Percentiles rank a stretch among this genome's conserved stretches.
Conservation (phyloP, 1,140 invertebrate species). For the Drosophila melanogaster region Release_6_plus_ISO1_MT NT_033777.3:9837501-9838000, state of each 20-base stretch:
- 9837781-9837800: conserved; percentile 79
- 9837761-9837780: conserved; percentile 75
- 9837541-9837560: conserved; percentile 41
- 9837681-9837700: conserved; percentile 56
- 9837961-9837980: conserved; percentile 20
- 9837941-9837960: background rate
- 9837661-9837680: conserved; percentile 62
- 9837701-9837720: conserved; percentile 53
- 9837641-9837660: conserved; percentile 55
- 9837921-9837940: background rate
- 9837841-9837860: conserved; percentile 76
- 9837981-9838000: conserved; percentile 29
- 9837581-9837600: conserved; percentile 42
- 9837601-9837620: conserved; percentile 32
- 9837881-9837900: conserved; percentile 25
- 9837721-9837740: conserved; percentile 11
- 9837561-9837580: conserved; percentile 45
- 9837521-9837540: background rate
- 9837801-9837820: conserved; percentile 61
- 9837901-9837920: conserved; percentile 33
- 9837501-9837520: background rate
- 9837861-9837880: conserved; percentile 78
- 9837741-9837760: conserved; percentile 63
- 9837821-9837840: conserved; percentile 48
- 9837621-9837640: conserved; percentile 29